phyloP scores from a whole-genome alignment of 2,888 invertebrate species.

The Napeogenes sylphis region DNA sequence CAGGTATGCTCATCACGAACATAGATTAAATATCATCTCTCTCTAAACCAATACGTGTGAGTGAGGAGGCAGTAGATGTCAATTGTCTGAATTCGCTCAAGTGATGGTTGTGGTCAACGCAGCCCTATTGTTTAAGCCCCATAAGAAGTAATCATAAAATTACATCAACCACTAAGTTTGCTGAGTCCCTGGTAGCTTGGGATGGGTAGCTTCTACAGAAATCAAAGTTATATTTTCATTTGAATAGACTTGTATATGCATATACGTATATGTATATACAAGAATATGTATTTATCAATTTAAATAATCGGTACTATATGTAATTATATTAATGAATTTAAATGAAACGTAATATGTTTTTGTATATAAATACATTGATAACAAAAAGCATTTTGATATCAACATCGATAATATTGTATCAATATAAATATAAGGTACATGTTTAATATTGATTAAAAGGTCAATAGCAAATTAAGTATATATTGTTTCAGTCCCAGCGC shows the following conservation, averaged over 20 bases:
- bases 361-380: too few species aligned
- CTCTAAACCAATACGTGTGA: constrained; percentile 20
- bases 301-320: too few species aligned
- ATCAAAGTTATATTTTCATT: constrained; percentile 1
- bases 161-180: constrained; percentile 13
- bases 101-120: constrained; percentile 54
- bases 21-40: constrained; percentile 23
- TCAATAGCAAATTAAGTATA: too few species aligned
- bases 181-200: constrained; percentile 6
- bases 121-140: constrained; percentile 48
- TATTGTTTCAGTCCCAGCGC: constrained; percentile 68
- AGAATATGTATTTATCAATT: too few species aligned
- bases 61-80: constrained; percentile 19
- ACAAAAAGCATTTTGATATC: too few species aligned
- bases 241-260: too few species aligned
- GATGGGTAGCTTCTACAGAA: constrained; percentile 8
- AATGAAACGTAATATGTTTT: too few species aligned
- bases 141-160: constrained; percentile 25
- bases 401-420: too few species aligned
- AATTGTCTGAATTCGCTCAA: constrained; percentile 26
- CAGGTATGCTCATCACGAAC: constrained; percentile 30
- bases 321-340: too few species aligned
- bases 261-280: too few species aligned
- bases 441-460: too few species aligned
- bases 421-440: too few species aligned